These are phyloP conservation scores for Amniataba percoides DNA, from an alignment of 2,797 vertebrate genomes.

Conservation along the genomic window DNA sequence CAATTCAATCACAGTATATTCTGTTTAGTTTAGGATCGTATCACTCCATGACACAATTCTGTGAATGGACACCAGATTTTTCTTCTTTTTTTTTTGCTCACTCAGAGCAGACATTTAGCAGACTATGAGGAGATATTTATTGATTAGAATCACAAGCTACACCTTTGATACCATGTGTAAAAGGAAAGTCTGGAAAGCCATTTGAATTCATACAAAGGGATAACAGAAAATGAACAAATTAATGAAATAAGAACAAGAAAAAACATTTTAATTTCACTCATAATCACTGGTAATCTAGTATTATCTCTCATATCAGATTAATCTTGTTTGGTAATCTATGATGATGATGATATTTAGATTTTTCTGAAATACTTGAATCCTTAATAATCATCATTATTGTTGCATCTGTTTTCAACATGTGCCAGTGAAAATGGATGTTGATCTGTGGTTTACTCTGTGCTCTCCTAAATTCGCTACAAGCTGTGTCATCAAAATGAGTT, in stretches of 20 bases:
- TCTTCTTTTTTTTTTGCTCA: no score
- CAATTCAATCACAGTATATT: no score
- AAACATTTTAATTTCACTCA: no score
- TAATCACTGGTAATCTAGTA: neutral
- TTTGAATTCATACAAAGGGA: neutral
- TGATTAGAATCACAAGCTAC: no score
- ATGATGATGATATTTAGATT: neutral
- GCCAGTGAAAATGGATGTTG: slow-evolving; percentile 6
- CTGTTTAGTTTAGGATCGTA: no score
- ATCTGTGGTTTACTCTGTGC: slow-evolving; percentile 15
- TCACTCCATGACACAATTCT: no score
- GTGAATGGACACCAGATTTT: no score
- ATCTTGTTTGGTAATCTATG: neutral
- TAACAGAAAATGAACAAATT: neutral
- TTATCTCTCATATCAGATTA: neutral
- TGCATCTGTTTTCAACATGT: neutral
- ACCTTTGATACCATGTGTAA: neutral
- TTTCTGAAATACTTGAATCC: neutral
- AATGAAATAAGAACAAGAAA: neutral
- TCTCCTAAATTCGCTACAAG: slow-evolving; percentile 8
- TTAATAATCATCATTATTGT: neutral
- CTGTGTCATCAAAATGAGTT: slow-evolving; percentile 25
- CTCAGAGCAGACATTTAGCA: no score
- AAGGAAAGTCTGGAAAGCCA: no score
- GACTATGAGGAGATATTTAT: no score